Percentiles rank a stretch among this genome's conserved stretches.
Conservation (phyloP, 1,140 invertebrate genomes). For the Theocolax elegans region DNA sequence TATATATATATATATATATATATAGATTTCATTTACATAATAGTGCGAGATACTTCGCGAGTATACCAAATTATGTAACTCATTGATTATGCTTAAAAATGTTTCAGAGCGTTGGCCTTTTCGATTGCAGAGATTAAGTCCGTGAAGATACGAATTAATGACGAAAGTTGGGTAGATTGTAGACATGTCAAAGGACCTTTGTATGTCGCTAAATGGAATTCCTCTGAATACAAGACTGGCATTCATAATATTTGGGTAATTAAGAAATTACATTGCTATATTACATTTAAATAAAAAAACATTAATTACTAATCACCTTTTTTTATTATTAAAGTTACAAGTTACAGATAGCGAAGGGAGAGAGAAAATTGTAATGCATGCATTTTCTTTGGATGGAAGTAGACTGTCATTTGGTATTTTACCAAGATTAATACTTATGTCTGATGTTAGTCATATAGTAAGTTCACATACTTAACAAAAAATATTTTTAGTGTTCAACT, state of each 20-base stretch:
- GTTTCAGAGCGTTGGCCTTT: slow-evolving; percentile 78
- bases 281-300: slow-evolving; percentile 23
- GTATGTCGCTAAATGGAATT: slow-evolving; percentile 79
- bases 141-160: slow-evolving; percentile 77
- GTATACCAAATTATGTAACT: too few relatives aligned
- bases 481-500: too few relatives aligned
- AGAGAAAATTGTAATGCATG: slow-evolving; percentile 71
- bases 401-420: slow-evolving; percentile 74
- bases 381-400: slow-evolving; percentile 83
- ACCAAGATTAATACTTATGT: slow-evolving; percentile 79
- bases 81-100: too few relatives aligned
- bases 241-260: slow-evolving; percentile 78
- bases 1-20: too few relatives aligned
- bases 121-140: slow-evolving; percentile 73
- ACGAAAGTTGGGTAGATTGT: slow-evolving; percentile 73
- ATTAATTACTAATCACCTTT: not conserved
- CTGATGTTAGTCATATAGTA: slow-evolving; percentile 78
- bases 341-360: slow-evolving; percentile 73
- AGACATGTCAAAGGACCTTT: slow-evolving; percentile 74
- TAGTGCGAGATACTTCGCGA: too few relatives aligned
- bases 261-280: not conserved
- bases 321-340: slow-evolving; percentile 66
- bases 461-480: slow-evolving; percentile 59
- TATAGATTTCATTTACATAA: too few relatives aligned
- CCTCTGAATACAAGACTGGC: slow-evolving; percentile 73